Percentiles rank a stretch among this genome's conserved stretches.
Conservation (phyloP, 1,140 invertebrate species). For the Planococcus citri region DNA sequence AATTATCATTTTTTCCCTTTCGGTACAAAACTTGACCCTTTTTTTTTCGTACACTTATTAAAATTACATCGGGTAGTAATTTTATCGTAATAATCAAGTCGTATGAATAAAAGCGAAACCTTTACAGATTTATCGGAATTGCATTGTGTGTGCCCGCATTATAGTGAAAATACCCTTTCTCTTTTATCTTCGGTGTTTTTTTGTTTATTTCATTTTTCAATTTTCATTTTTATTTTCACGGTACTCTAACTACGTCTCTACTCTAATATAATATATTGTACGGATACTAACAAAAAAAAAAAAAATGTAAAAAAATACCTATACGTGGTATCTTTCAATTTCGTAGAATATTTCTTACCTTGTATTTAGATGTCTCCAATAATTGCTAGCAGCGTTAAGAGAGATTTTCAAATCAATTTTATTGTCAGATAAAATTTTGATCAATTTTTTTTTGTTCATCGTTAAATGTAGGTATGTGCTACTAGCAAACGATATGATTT, state of each 20-base stretch:
- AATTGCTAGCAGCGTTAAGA: slow-evolving; percentile 25
- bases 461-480: not conserved
- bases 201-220: not conserved
- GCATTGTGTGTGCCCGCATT: not conserved
- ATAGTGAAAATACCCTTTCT: too few relatives aligned
- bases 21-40: not conserved
- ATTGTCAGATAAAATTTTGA: not conserved
- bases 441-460: too few relatives aligned
- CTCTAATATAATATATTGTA: not conserved
- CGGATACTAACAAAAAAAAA: too few relatives aligned
- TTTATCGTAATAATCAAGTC: not conserved
- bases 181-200: not conserved
- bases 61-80: not conserved
- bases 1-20: not conserved
- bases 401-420: slow-evolving; percentile 8
- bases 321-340: slow-evolving; percentile 1
- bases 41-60: not conserved
- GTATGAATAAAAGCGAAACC: not conserved
- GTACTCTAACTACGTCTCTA: not conserved
- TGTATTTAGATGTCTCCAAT: slow-evolving; percentile 25
- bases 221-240: not conserved
- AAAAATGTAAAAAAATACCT: too few relatives aligned
- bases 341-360: slow-evolving; percentile 24
- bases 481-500: not conserved
- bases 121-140: not conserved